Conservation (phyloP, 2,113 vertebrate species). For the Grantiella picta region DNA sequence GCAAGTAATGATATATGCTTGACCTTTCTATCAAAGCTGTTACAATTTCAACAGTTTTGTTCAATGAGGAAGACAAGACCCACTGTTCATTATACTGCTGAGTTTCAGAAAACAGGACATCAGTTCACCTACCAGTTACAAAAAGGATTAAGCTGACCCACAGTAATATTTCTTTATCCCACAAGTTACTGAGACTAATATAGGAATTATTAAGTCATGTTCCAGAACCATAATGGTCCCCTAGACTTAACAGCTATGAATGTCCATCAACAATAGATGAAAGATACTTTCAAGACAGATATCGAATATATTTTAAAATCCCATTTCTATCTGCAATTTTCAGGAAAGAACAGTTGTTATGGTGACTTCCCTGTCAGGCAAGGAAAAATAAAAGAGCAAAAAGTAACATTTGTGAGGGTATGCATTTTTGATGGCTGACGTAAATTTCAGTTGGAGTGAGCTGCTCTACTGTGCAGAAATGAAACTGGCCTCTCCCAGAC, state of each 20-base stretch:
- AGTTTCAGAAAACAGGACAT: not conserved
- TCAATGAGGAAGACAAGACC: not conserved
- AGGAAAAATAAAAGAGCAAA: not conserved
- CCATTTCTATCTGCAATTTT: not conserved
- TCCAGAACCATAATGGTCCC: not conserved
- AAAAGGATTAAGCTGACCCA: not conserved
- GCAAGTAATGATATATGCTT: not conserved
- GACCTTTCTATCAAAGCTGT: not conserved
- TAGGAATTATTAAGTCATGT: not conserved
- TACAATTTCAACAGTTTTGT: not conserved
- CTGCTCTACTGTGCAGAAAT: not conserved
- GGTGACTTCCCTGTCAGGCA: not conserved
- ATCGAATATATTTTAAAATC: not conserved
- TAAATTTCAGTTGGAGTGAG: not conserved
- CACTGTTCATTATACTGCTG: not conserved
- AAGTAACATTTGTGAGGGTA: not conserved
- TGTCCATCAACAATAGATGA: not conserved
- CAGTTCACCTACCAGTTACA: not conserved
- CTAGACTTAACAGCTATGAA: not conserved
- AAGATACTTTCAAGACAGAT: not conserved
- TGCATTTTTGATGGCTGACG: not conserved
- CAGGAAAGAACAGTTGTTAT: not conserved
- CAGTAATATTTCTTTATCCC: not conserved
- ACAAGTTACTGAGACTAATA: not conserved
- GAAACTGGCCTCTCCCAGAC: not conserved